Percentiles rank a stretch among this genome's conserved stretches.
phyloP scores from a whole-genome alignment of 2,888 invertebrate species.

The Cotesia congregata region DNA sequence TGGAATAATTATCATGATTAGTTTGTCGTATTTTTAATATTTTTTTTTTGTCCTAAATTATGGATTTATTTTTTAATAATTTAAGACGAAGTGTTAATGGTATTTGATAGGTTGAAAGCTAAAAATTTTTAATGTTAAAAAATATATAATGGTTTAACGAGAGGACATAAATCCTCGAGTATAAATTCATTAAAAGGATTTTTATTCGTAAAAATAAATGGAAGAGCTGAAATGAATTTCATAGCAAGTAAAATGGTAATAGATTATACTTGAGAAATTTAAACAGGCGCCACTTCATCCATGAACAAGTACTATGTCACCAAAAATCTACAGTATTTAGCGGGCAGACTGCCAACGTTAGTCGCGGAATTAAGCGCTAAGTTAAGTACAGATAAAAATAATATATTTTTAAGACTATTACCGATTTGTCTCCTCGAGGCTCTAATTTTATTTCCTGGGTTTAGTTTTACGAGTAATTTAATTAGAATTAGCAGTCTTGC shows the following conservation, averaged over 20 bases:
- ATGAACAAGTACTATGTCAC: constrained; percentile 25
- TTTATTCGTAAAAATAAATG: neutral
- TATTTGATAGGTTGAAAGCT: neutral
- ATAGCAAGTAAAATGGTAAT: constrained; percentile 25
- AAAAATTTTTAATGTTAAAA: neutral
- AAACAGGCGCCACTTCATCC: constrained; percentile 16
- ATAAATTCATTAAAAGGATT: neutral
- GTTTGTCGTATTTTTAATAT: neutral
- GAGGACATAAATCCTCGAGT: neutral
- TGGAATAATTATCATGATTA: neutral
- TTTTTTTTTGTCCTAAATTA: too few relatives aligned
- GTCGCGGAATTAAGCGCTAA: constrained; percentile 28
- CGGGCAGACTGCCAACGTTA: constrained; percentile 24
- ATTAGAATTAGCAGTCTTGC: too few relatives aligned
- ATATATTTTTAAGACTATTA: neutral
- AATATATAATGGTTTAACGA: neutral
- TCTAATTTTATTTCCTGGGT: neutral
- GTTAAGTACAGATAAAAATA: constrained; percentile 17
- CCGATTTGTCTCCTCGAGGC: neutral
- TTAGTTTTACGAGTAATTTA: neutral
- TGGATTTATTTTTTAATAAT: too few relatives aligned
- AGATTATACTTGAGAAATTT: constrained; percentile 18
- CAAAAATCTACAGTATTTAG: constrained; percentile 5
- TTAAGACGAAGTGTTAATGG: too few relatives aligned
- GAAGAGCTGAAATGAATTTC: constrained; percentile 11